A percentile compares a stretch with the other conserved stretches of the same genome.
Evolutionary conservation across 2,113 vertebrate species (phyloP).

Genomic region (Bubalus kerabau): DNA sequence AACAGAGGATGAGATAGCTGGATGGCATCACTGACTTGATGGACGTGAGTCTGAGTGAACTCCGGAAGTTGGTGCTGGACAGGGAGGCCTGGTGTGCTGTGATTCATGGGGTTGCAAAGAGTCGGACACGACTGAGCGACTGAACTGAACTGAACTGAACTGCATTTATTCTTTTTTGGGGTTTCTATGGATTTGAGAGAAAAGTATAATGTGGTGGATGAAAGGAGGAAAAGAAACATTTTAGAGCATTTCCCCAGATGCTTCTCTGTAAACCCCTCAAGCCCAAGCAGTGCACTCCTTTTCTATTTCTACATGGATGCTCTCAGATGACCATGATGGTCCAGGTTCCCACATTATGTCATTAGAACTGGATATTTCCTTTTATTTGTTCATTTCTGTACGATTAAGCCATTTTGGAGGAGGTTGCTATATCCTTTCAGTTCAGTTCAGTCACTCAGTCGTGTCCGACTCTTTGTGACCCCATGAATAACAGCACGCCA

Average conservation of each 20-base stretch:
- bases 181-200: not conserved
- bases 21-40: too few relatives aligned
- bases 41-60: too few relatives aligned
- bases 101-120: rapidly evolving
- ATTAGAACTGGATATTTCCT: not conserved
- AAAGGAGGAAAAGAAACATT: not conserved
- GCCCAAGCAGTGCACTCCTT: not conserved
- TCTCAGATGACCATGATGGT: not conserved
- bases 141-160: not conserved
- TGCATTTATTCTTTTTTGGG: not conserved
- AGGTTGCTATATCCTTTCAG: not conserved
- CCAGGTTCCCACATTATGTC: not conserved
- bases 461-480: too few relatives aligned
- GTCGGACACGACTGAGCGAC: too few relatives aligned
- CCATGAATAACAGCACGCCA: rapidly evolving
- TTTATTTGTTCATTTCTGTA: not conserved
- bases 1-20: too few relatives aligned
- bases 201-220: not conserved
- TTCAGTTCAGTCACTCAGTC: too few relatives aligned
- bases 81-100: too few relatives aligned
- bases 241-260: not conserved
- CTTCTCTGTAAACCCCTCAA: not conserved
- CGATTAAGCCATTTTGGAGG: not conserved
- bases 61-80: too few relatives aligned
- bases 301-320: not conserved